phyloP scores from a whole-genome alignment of 2,797 vertebrate genomes.

The Pseudomugil tenellus region DNA sequence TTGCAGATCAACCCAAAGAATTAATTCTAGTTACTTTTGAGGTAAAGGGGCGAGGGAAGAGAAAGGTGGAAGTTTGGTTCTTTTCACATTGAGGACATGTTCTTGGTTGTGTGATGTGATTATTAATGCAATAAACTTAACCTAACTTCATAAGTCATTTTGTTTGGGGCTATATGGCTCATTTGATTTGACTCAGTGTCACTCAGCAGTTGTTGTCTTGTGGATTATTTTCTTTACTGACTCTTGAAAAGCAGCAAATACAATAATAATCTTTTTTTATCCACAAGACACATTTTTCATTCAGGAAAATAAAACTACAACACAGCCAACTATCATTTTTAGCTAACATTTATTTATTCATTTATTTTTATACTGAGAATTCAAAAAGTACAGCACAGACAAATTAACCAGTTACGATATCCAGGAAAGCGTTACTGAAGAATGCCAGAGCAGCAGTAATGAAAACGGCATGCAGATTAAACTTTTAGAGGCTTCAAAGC shows the following conservation, averaged over 20 bases:
- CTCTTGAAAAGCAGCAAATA: not conserved
- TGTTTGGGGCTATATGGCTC: not conserved
- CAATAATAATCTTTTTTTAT: not conserved
- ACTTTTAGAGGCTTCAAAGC: conserved; percentile 60
- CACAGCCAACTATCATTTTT: not conserved
- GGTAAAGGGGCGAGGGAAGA: no score
- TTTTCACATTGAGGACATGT: not conserved
- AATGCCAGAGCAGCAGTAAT: conserved; percentile 31
- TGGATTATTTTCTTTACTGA: no score
- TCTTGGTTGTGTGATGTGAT: not conserved
- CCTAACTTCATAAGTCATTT: not conserved
- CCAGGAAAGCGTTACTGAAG: conserved; percentile 45
- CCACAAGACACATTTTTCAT: not conserved
- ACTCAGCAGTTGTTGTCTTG: not conserved
- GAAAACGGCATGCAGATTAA: conserved; percentile 71
- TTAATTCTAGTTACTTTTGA: no score
- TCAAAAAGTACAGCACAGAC: conserved; percentile 76
- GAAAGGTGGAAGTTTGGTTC: no score
- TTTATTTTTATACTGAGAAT: conserved; percentile 64
- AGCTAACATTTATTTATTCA: conserved; percentile 42
- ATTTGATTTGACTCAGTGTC: not conserved
- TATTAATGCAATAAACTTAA: not conserved
- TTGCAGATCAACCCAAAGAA: no score
- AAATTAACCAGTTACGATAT: conserved; percentile 66
- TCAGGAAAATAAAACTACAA: no score